Evolutionary conservation across 2,888 invertebrate genomes (phyloP).

Genomic region (Hypercompe scribonia): DNA sequence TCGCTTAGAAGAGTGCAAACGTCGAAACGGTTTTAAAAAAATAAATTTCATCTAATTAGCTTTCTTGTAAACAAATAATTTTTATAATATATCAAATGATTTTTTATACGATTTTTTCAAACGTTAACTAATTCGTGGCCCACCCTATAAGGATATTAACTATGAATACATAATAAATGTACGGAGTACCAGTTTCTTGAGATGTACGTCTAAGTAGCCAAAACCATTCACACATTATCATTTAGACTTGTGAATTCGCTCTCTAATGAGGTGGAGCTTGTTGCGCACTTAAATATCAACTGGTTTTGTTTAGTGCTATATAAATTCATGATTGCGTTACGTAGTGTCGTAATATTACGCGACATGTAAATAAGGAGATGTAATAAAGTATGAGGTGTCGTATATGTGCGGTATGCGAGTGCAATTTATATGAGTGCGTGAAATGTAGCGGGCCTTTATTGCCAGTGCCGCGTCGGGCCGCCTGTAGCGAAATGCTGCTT

Average conservation of each 20-base stretch:
- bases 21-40: too few relatives aligned
- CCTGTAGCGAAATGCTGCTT: neutral
- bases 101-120: too few relatives aligned
- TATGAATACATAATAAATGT: neutral
- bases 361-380: conserved; percentile 15
- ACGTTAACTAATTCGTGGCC: too few relatives aligned
- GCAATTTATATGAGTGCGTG: conserved; percentile 6
- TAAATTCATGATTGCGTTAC: neutral
- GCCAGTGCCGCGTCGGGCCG: neutral
- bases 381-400: conserved; percentile 12
- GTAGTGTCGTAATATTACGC: neutral
- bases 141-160: too few relatives aligned
- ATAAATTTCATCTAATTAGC: too few relatives aligned
- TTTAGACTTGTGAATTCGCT: too few relatives aligned
- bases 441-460: conserved; percentile 3
- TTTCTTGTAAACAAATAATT: too few relatives aligned
- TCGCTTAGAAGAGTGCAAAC: too few relatives aligned
- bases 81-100: too few relatives aligned
- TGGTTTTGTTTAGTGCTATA: neutral
- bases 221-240: neutral
- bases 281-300: neutral
- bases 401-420: conserved; percentile 7
- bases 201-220: neutral
- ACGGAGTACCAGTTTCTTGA: neutral
- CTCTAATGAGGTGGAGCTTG: neutral